A percentile compares a stretch with the other conserved stretches of the same genome.
These are phyloP conservation scores for Lates calcarifer DNA, from an alignment of 2,113 vertebrate species.

Conservation along the genomic window DNA sequence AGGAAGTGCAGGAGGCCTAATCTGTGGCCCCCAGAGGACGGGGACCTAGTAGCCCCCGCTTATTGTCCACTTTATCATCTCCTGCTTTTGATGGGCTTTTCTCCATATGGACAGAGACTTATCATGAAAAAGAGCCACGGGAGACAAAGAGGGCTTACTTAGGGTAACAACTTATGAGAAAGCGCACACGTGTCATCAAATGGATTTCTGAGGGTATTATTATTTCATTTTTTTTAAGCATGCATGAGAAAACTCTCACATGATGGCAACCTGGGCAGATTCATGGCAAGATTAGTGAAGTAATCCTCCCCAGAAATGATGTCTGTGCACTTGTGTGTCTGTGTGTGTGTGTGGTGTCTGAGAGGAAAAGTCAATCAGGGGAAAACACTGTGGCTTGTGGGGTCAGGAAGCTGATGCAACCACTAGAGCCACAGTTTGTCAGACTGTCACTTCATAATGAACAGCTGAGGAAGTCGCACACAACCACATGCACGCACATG, in stretches of 20 bases:
- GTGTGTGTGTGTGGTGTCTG: conserved; percentile 57
- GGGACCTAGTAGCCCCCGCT: conserved; percentile 85
- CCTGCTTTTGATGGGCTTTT: conserved; percentile 76
- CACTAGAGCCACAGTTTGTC: conserved; percentile 74
- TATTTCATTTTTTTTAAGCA: background rate
- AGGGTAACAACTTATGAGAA: conserved; percentile 26
- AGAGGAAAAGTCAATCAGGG: conserved; percentile 72
- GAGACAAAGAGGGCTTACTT: conserved; percentile 33
- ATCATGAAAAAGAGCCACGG: conserved; percentile 60
- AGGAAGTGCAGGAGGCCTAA: conserved; percentile 90
- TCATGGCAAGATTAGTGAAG: conserved; percentile 12
- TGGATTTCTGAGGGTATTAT: background rate
- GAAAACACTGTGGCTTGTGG: conserved; percentile 64
- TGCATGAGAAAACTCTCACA: background rate
- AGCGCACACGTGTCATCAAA: conserved; percentile 29
- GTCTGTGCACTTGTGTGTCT: conserved; percentile 9
- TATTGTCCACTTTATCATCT: conserved; percentile 90
- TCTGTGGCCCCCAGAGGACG: conserved; percentile 86
- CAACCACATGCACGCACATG: conserved; percentile 18
- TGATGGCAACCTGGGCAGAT: background rate
- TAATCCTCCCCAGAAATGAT: conserved; percentile 51
- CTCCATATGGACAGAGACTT: conserved; percentile 70
- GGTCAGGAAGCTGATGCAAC: conserved; percentile 77
- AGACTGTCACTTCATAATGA: conserved; percentile 74
- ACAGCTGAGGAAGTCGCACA: conserved; percentile 68